Evolutionary conservation across 2,888 invertebrate genomes (phyloP), one percentile per base, ranked within the genome.

Genomic region (Oscheius sp.): DNA sequence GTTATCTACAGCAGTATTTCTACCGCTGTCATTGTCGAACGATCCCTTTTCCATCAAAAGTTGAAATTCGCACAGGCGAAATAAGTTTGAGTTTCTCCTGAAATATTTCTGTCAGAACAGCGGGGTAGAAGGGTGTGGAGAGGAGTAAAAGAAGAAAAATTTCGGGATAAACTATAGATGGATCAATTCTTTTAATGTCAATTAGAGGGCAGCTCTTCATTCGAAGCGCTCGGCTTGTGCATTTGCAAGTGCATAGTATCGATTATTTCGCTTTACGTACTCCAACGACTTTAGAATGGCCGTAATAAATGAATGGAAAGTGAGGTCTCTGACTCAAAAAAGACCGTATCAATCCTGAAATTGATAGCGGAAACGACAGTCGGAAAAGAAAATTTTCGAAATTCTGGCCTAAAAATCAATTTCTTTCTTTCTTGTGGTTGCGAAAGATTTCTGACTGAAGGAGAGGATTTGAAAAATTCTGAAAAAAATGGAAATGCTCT

Each of bases 1-100:
- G 45, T 61, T 61, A 20, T 61, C 75, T 72, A 79, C 65, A 72
- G 77, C 77, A 76, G 79, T 74, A 76, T 74, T 79, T 58, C 73
- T 72, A 76, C 79, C 73, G 76, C 79, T 73, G 70, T 75, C 78
- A 78, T 78, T 75, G 33, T 71, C 71, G 53, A 65, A 72, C 64
- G 75, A 71, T 75, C 76, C 75, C 71, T 66, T 78, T 74, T 78
- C 78, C 80, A 80, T 80, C 75, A 76, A 80, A 78, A 78, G 68
- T 29, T 70, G 17, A 52, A 52, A 50, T 57, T 64, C 72, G 66
- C 71, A 74, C 65, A 65, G 70, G 72, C 73, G 73, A 74, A 63
- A 20, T 20, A 64, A 64, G 64, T 64, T 64, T 50, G 64, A 64
- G 64, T 50, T 20, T 23, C 15, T 15, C 33, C 50, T 48, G 23